Evolutionary conservation across 2,888 invertebrate genomes (phyloP).

Genomic region (Dorcus parallelipipedus): DNA sequence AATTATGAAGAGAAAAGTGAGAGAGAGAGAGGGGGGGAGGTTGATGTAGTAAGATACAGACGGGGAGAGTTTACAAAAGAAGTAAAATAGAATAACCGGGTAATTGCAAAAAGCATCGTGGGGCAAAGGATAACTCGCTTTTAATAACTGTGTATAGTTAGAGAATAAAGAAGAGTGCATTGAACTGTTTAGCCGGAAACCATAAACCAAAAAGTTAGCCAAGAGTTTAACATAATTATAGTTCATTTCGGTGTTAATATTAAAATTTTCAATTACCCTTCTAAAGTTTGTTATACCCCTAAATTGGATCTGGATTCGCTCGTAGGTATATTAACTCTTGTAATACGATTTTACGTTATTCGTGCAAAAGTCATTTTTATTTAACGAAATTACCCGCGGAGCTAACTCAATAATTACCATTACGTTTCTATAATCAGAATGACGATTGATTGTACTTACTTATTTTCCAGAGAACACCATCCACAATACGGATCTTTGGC

Average conservation of each 20-base stretch:
- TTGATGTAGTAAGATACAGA: too few relatives aligned
- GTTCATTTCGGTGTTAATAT: conserved; percentile 34
- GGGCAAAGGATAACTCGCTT: too few relatives aligned
- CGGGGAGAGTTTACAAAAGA: too few relatives aligned
- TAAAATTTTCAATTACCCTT: conserved; percentile 35
- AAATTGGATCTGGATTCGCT: conserved; percentile 19
- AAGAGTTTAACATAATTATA: conserved; percentile 25
- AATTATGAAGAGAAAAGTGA: too few relatives aligned
- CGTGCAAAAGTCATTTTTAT: background rate
- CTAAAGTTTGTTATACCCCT: conserved; percentile 25
- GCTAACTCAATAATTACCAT: too few relatives aligned
- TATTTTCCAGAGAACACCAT: conserved; percentile 95
- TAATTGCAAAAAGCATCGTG: too few relatives aligned
- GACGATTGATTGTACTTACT: conserved; percentile 50
- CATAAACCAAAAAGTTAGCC: conserved; percentile 30
- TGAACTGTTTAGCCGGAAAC: conserved; percentile 22
- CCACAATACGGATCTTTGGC: conserved; percentile 97
- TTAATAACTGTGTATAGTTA: too few relatives aligned
- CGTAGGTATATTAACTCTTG: conserved; percentile 26
- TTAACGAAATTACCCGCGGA: too few relatives aligned
- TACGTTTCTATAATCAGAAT: background rate
- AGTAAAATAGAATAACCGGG: too few relatives aligned
- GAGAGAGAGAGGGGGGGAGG: too few relatives aligned
- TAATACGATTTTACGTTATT: conserved; percentile 9
- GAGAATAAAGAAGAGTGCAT: conserved; percentile 4